Evolutionary conservation across 2,113 vertebrate genomes (phyloP).

Genomic region (Mus musculus): GRCm39 chr6:76890501-76891000

Average conservation of each 20-base stretch:
- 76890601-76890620: slow-evolving; percentile 40
- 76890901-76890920: slow-evolving; percentile 69
- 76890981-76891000: slow-evolving; percentile 82
- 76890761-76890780: slow-evolving; percentile 75
- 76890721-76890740: slow-evolving; percentile 85
- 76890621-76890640: neutral
- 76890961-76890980: slow-evolving; percentile 73
- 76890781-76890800: slow-evolving; percentile 86
- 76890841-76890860: slow-evolving; percentile 83
- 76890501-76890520: neutral
- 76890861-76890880: slow-evolving; percentile 82
- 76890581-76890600: neutral
- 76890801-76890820: slow-evolving; percentile 85
- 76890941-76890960: slow-evolving; percentile 58
- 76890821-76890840: slow-evolving; percentile 83
- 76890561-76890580: slow-evolving; percentile 35
- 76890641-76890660: slow-evolving; percentile 78
- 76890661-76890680: slow-evolving; percentile 66
- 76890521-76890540: neutral
- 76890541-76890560: neutral
- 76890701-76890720: slow-evolving; percentile 71
- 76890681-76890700: slow-evolving; percentile 74
- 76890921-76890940: slow-evolving; percentile 76
- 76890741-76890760: slow-evolving; percentile 68
- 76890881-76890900: slow-evolving; percentile 81